phyloP scores from a whole-genome alignment of 2,888 invertebrate genomes.

The Mesochorus sp. region DNA sequence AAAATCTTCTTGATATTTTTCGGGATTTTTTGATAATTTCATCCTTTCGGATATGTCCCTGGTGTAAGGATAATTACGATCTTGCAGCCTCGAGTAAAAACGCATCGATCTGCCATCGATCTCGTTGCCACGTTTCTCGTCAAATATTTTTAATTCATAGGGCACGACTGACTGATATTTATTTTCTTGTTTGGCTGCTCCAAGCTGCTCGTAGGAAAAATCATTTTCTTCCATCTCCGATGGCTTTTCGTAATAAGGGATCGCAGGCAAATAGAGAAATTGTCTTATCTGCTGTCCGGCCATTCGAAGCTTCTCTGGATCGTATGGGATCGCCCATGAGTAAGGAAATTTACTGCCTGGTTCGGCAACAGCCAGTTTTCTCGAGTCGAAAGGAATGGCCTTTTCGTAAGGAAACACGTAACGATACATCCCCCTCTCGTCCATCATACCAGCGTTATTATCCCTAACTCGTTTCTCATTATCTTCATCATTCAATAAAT shows the following conservation, averaged over 20 bases:
- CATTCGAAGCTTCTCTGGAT: neutral
- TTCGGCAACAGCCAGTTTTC: neutral
- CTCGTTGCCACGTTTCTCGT: neutral
- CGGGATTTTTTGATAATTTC: neutral
- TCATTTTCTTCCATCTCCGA: too few species aligned
- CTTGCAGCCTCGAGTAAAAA: neutral
- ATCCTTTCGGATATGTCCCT: slow-evolving; percentile 16
- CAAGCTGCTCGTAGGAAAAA: too few species aligned
- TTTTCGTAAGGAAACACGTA: slow-evolving; percentile 47
- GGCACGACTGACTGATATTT: slow-evolving; percentile 42
- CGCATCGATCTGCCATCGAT: neutral
- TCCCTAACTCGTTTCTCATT: neutral
- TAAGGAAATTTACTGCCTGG: slow-evolving; percentile 7
- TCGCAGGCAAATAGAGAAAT: slow-evolving; percentile 4
- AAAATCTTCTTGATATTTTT: neutral
- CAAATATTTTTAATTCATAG: slow-evolving; percentile 39
- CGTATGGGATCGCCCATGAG: neutral
- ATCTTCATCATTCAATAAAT: neutral
- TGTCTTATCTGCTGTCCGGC: slow-evolving; percentile 16
- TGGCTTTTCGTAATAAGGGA: neutral
- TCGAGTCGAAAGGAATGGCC: slow-evolving; percentile 21
- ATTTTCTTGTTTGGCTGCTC: neutral
- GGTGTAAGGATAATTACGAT: slow-evolving; percentile 36
- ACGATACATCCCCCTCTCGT: neutral
- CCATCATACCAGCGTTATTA: neutral